Base-by-base conservation (phyloP, 2,797 vertebrate genomes). In the Enteromius mattozi region DNA sequence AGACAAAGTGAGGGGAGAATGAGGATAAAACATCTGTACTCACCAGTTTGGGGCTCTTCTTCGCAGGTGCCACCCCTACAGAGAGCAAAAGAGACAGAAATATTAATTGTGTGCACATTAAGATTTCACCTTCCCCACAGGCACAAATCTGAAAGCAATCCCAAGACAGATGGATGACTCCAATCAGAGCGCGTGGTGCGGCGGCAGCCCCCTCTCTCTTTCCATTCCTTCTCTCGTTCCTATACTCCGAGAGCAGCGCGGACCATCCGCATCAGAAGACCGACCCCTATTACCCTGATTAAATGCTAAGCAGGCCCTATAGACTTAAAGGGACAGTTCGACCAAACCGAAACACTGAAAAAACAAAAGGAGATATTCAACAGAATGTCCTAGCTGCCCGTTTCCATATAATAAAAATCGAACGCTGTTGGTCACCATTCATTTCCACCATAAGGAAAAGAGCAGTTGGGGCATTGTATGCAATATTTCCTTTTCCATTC, bases 31-130 rank as follows among this genome's bases (percentile, higher is more conserved):
- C 54, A 37, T 30, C 61, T 92, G 92, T 92, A 94, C 97, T 98
- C 95, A 99, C 98, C 97, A 98, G 96, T 96, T 99, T 99, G 82
- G 98, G 98, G 95, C 98, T 99, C 96, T 98, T 99, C 96, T 99
- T 99, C 90, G 97, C 95, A 92, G 97, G 96, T 70, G 96, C 97
- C 95, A 98, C 96, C 94, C 97, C 98, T 99, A 95, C 86, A 93
- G 30, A 85, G 71, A 88, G 13, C 68, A 45, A 82, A 85, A 81
- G 79, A 84, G 42, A 86, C 61, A 74, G 65, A 81, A 79, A 33
- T 42, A 85, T 94, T 94, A 94, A 93, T 90, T 89, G 89, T 92
- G 72, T 13, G 93, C 91, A 90, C 90, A 88, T 89, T 91, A 80
- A 90, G 92, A 91, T 71, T 91, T 93, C 96, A 96, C 92, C 93